Evolutionary conservation across 2,113 vertebrate species (phyloP), one percentile per base, ranked within the genome.

Genomic region (Vulpes vulpes): DNA sequence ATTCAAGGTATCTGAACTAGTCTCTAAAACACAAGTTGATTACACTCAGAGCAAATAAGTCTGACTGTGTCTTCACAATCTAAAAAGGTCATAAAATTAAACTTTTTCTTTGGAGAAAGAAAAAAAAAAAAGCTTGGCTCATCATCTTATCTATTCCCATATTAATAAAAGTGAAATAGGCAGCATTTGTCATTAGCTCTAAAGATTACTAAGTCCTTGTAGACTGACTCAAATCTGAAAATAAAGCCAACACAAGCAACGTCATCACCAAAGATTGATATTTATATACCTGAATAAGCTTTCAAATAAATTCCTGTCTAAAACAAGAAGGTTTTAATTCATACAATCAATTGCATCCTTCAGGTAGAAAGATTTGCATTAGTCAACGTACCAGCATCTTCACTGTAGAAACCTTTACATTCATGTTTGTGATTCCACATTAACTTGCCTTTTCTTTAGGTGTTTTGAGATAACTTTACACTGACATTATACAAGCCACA

Each of bases 251-350:
- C 4, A 88, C 60, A 93, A 74, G 43, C 55, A 78, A 67, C 59
- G 80, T 30, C 62, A 43, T 87, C 57, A 87, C n/a, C 19, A 87
- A 81, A 93, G 3, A 5, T 12, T 90, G 16, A 60, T 71, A 60
- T 89, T 60, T 96, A 43, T 74, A 74, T 64, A 83, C 3, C n/a
- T 93, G 71, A 65, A 69, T 8, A 35, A 87, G 30, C 7, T 94
- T 91, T 38, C n/a, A 97, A 96, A 87, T 82, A 92, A 92, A 93
- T 80, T 3, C 20, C 87, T 53, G 8, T 78, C 38, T 23, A 96
- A 93, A 89, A 94, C 2, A 59, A 7, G 8, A 14, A 67, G 43
- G 30, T 51, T 76, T 94, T 82, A 86, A 86, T 93, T 95, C 57
- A 20, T 49, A 79, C 64, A 96, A 49, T 17, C 38, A 85, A 96